These are phyloP conservation scores for Microcebus lehilahytsara DNA, from an alignment of 2,113 vertebrate genomes.

Conservation along the genomic window DNA sequence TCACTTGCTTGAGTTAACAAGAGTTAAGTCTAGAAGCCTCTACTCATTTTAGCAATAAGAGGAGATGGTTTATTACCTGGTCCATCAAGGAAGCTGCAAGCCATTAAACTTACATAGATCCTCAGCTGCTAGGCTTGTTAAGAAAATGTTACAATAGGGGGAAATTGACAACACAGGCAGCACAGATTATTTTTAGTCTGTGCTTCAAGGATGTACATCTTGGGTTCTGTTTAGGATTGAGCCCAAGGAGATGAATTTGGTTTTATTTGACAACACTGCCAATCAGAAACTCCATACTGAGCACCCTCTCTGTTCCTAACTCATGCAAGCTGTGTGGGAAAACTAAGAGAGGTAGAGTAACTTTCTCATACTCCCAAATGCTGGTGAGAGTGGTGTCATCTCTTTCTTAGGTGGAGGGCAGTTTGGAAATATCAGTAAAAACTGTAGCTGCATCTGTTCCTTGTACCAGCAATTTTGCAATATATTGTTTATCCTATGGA, in stretches of 20 bases:
- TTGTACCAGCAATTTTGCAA: not conserved
- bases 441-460: not conserved
- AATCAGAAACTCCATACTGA: not conserved
- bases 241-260: not conserved
- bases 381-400: not conserved
- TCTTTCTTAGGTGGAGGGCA: not conserved
- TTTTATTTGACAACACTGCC: constrained; percentile 44
- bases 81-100: constrained; percentile 52
- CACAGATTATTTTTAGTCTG: constrained; percentile 71
- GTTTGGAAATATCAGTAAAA: constrained; percentile 3
- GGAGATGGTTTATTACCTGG: constrained; percentile 46
- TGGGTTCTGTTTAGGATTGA: constrained; percentile 57
- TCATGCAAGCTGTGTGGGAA: not conserved
- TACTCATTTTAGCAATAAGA: not conserved
- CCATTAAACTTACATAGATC: constrained; percentile 52
- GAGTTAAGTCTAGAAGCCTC: constrained; percentile 35
- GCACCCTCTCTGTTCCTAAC: not conserved
- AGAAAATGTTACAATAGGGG: constrained; percentile 74
- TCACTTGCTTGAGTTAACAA: not conserved
- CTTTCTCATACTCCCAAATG: not conserved
- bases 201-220: constrained; percentile 57
- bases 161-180: constrained; percentile 71
- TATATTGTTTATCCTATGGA: not conserved
- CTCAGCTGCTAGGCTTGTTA: constrained; percentile 73
- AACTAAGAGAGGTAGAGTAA: not conserved